Base-by-base conservation (phyloP, 2,113 vertebrate species). In the Aplodontia rufa region DNA sequence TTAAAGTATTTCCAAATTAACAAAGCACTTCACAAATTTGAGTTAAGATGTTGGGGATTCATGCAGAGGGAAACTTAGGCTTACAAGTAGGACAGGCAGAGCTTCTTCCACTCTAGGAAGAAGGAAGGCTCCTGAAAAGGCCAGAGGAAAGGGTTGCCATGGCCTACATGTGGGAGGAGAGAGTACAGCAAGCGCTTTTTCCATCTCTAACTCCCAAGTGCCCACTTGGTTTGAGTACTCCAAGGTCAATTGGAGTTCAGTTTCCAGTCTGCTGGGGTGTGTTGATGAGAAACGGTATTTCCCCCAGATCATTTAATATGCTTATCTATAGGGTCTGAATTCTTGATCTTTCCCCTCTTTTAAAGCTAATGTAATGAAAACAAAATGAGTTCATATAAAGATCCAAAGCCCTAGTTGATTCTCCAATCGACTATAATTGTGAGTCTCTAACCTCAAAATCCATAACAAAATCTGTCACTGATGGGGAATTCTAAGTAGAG, bases 391-490 rank as follows among this genome's bases (percentile, higher is more conserved):
- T 96, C 76, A 93, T 76, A 95, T 76, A 95, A 90, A 85, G 87
- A 95, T 96, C 85, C 93, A 95, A 95, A 96, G 76, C 82, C 93
- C 93, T 26, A 74, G 94, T 51, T 97, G 96, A 96, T 97, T 97
- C 47, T 93, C 93, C 81, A 96, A 87, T 53, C 96, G 55, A 81
- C 79, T 93, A 0, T 81, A 58, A 92, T 87, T 96, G 92, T 51
- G 97, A 97, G 37, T 93, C 76, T 95, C 97, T 89, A 82, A 94
- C 88, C 93, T 95, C 93, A 89, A 97, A 97, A 97, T 97, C 96
- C 93, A 60, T 94, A 97, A 47, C 22, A 19, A 94, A 89, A 72
- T 76, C 96, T 91, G 75, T 97, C 88, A 45, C 60, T 86, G 66
- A 74, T 86, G 64, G n/a, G 94, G 62, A 80, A 94, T 97, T 96